These are phyloP conservation scores for Grallaria varia DNA, from an alignment of 2,113 vertebrate species.

Conservation along the genomic window DNA sequence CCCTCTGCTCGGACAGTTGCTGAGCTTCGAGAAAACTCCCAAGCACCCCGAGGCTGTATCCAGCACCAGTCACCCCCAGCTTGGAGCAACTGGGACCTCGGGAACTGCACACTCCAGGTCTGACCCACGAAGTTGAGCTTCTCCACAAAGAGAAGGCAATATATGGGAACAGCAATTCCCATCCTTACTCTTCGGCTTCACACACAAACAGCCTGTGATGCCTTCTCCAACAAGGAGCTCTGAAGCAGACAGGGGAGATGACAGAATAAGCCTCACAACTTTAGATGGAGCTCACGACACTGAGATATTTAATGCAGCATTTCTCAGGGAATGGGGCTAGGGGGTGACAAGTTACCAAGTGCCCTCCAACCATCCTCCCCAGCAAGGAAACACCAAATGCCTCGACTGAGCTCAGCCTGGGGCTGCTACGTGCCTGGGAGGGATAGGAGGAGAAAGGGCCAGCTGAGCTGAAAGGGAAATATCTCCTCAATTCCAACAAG, in stretches of 20 bases:
- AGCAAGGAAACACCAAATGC: neutral
- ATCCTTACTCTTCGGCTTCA: neutral
- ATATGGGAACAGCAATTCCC: neutral
- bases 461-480: neutral
- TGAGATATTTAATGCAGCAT: neutral
- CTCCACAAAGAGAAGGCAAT: neutral
- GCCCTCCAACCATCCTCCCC: neutral
- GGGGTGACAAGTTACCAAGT: too few species aligned
- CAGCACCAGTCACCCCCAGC: fast-evolving
- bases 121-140: fast-evolving
- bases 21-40: neutral
- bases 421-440: neutral
- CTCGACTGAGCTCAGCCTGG: neutral
- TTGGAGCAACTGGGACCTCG: neutral
- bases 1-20: neutral
- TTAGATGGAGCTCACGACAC: neutral
- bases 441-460: neutral
- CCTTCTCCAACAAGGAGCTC: neutral
- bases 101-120: neutral
- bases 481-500: neutral
- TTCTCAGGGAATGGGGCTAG: neutral
- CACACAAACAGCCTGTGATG: neutral
- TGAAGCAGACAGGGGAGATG: neutral
- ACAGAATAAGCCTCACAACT: neutral
- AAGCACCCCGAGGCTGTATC: neutral